These are phyloP conservation scores for Pomacea canaliculata DNA, from an alignment of 2,888 invertebrate genomes.

Conservation along the genomic window DNA sequence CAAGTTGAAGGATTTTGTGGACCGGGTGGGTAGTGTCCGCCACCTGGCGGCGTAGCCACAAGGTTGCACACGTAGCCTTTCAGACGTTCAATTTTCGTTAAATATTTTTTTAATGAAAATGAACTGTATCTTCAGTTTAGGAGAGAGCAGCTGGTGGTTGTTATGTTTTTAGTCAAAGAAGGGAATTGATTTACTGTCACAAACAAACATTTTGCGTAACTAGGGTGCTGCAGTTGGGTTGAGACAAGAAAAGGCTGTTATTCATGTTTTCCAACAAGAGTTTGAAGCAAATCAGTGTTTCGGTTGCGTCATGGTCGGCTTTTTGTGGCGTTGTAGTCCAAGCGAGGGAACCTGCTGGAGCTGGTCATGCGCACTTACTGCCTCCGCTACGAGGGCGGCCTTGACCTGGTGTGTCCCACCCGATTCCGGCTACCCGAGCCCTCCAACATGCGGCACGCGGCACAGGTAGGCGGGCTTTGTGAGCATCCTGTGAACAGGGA, in stretches of 20 bases:
- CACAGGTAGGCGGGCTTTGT: constrained; percentile 44
- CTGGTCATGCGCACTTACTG: constrained; percentile 60
- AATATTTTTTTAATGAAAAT: background rate
- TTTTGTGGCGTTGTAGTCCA: constrained; percentile 43
- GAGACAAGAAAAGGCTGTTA: too few species aligned
- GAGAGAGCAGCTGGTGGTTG: too few species aligned
- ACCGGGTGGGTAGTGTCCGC: constrained; percentile 43
- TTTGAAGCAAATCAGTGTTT: too few species aligned
- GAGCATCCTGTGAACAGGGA: background rate
- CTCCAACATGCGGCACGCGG: constrained; percentile 61
- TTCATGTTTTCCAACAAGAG: too few species aligned
- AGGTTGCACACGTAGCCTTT: background rate
- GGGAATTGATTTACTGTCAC: too few species aligned
- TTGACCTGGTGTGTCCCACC: constrained; percentile 61
- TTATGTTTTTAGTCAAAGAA: too few species aligned
- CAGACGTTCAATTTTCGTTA: background rate
- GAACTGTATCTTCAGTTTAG: background rate
- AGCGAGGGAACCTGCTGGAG: constrained; percentile 59
- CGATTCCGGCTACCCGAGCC: constrained; percentile 62
- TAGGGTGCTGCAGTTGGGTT: too few species aligned
- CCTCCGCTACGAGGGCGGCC: constrained; percentile 54
- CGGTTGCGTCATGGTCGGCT: too few species aligned
- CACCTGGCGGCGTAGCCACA: too few species aligned
- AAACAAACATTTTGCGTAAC: too few species aligned
- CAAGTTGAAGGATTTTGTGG: constrained; percentile 61